These are phyloP conservation scores for Chrosomus eos DNA, from an alignment of 2,797 vertebrate genomes.

Conservation along the genomic window DNA sequence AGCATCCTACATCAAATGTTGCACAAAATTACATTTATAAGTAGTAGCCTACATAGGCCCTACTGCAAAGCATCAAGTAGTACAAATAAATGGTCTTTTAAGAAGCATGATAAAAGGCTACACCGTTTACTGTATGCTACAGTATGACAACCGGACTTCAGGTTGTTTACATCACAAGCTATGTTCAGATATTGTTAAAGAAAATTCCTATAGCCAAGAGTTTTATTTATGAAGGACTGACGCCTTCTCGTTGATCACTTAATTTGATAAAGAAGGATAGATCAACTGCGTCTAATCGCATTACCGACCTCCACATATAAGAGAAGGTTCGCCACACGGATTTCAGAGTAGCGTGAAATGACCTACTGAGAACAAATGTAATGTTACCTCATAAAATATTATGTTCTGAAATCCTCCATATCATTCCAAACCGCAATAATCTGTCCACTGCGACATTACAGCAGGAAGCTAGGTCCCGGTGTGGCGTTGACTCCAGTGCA, in stretches of 20 bases:
- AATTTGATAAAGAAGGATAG: constrained; percentile 40
- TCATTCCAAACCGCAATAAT: constrained; percentile 58
- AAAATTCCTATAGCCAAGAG: background rate
- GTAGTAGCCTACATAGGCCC: background rate
- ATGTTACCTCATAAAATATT: constrained; percentile 76
- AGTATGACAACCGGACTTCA: background rate
- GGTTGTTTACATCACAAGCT: background rate
- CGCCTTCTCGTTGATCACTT: constrained; percentile 30
- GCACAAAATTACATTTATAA: background rate
- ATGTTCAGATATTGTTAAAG: background rate
- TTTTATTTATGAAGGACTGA: constrained; percentile 26
- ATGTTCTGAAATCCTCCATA: constrained; percentile 74
- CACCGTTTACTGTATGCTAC: background rate
- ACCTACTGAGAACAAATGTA: constrained; percentile 48
- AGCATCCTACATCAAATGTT: background rate
- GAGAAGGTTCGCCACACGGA: constrained; percentile 8
- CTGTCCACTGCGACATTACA: constrained; percentile 56
- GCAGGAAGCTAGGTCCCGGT: constrained; percentile 62
- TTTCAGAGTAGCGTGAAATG: constrained; percentile 46
- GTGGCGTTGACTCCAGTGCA: constrained; percentile 51
- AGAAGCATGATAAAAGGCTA: background rate
- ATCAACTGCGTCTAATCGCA: constrained; percentile 55
- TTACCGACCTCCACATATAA: constrained; percentile 47
- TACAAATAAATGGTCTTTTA: background rate
- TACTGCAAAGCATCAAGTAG: too few relatives aligned